Evolutionary conservation across 2,888 invertebrate species (phyloP).

Genomic region (Neoascia interrupta): DNA sequence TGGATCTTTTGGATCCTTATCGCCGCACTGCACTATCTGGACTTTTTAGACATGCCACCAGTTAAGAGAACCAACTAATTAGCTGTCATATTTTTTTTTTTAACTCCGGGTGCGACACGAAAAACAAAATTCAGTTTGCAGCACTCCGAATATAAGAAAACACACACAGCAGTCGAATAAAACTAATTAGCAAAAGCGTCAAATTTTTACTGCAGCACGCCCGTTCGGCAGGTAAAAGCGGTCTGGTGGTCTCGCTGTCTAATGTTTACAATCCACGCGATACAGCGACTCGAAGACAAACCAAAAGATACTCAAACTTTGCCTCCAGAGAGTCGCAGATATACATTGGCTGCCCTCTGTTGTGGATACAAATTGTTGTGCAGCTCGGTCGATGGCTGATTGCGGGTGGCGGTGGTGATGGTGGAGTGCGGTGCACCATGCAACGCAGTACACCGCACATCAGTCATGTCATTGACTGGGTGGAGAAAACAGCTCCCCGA

Average conservation of each 20-base stretch:
- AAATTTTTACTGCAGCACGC: constrained; percentile 46
- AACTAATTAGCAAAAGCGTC: constrained; percentile 42
- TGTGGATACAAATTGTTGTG: too few relatives aligned
- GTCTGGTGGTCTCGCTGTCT: constrained; percentile 48
- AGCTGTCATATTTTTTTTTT: too few relatives aligned
- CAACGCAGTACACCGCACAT: background rate
- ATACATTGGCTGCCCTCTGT: constrained; percentile 29
- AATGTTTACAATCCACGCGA: constrained; percentile 59
- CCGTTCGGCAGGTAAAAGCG: constrained; percentile 54
- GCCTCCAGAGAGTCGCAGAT: constrained; percentile 33
- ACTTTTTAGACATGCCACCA: constrained; percentile 22
- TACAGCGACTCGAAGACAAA: constrained; percentile 37
- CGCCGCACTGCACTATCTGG: too few relatives aligned
- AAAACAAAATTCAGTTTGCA: background rate
- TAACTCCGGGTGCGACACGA: too few relatives aligned
- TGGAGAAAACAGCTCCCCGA: background rate
- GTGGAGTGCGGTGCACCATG: background rate
- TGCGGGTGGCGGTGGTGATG: background rate
- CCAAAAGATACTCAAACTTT: constrained; percentile 1
- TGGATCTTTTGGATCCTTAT: too few relatives aligned
- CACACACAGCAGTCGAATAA: constrained; percentile 1
- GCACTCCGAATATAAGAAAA: too few relatives aligned
- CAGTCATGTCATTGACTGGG: constrained; percentile 5
- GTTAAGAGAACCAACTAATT: constrained; percentile 35
- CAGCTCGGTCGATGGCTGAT: background rate